phyloP scores from a whole-genome alignment of 2,113 vertebrate species.

The Empidonax alnorum region DNA sequence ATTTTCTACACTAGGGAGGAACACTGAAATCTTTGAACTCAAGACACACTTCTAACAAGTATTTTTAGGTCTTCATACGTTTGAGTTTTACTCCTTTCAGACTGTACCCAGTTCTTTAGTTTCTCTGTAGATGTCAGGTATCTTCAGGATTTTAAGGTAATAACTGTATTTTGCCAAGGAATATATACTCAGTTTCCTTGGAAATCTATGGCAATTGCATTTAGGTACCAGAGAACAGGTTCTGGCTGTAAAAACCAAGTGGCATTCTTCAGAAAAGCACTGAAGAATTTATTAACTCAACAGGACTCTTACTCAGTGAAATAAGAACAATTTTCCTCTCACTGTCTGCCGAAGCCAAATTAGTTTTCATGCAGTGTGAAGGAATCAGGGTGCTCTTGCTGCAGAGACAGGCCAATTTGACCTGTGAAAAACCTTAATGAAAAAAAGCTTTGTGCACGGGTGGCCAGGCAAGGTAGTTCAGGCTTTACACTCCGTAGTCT shows the following conservation, averaged over 20 bases:
- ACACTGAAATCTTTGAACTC: background rate
- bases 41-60: background rate
- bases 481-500: background rate
- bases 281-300: conserved; percentile 5
- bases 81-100: background rate
- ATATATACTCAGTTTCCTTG: background rate
- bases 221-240: conserved; percentile 1
- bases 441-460: background rate
- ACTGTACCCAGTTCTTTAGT: background rate
- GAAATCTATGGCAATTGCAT: background rate
- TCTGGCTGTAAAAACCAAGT: background rate
- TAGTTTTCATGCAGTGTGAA: background rate
- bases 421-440: background rate
- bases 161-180: background rate
- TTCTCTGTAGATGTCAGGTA: background rate
- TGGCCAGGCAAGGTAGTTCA: background rate
- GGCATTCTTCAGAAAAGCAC: conserved; percentile 12
- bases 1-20: background rate
- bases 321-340: background rate
- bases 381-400: background rate
- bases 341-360: background rate
- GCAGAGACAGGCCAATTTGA: background rate
- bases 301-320: background rate
- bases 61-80: background rate
- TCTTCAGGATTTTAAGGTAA: conserved; percentile 3